Base-by-base conservation (phyloP, 1,140 invertebrate species). In the Aphidius gifuensis region DNA sequence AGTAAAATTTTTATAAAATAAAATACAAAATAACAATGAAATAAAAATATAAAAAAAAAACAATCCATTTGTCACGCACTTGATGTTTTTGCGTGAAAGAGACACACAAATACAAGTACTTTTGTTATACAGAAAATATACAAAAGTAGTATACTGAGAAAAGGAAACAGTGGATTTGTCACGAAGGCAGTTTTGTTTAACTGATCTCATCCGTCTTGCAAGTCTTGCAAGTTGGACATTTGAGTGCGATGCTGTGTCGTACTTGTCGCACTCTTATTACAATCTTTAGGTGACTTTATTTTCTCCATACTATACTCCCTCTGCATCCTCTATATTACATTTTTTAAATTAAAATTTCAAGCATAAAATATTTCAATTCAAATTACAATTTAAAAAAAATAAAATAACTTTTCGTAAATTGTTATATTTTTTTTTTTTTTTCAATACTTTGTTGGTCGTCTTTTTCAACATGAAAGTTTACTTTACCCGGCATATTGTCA, bases 101-200 rank as follows among this genome's bases (percentile, higher is more conserved):
- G n/a, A 9, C 16, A n/a, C 8, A 49, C 3, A 16, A 4, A 49
- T 21, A 49, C 47, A 49, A 16, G 8, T 21, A 49, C 47, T 49
- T 9, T 46, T n/a, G n/a, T 38, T 42, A 58, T 42, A 16, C 16
- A 16, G 16, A 0, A 16, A 16, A 16, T 16, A 16, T 16, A 16
- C 16, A 16, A 16, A 16, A 16, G 16, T 16, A 16, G 16, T 16
- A 58, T 32, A 32, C 23, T 32, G 23, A 32, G 23, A 47, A 61
- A 49, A 78, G 75, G 75, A 79, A 77, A 68, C 73, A 68, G 76
- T 75, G 73, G 76, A 78, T 79, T 79, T 79, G 76, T 77, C 77
- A 76, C 73, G 75, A 75, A 74, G 71, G 72, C 72, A 78, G 77
- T 79, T 77, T 78, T 72, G 74, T 79, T 80, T 80, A 79, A 80